Conservation (phyloP, 2,113 vertebrate species). For the Ammospiza nelsoni region DNA sequence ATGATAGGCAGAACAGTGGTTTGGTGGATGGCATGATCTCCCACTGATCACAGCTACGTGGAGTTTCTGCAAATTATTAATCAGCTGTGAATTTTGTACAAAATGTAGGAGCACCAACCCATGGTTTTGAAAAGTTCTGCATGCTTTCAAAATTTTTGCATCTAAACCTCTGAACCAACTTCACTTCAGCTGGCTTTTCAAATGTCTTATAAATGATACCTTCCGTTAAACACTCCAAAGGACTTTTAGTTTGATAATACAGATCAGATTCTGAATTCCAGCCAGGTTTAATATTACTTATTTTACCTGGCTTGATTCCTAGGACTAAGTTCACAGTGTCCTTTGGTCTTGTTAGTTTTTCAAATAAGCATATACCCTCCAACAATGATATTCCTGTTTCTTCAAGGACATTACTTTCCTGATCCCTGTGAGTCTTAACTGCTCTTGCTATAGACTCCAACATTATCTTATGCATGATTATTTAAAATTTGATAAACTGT, state of each 20-base stretch:
- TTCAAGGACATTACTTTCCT: background rate
- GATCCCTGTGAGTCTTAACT: background rate
- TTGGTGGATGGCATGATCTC: background rate
- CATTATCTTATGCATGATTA: background rate
- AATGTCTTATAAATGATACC: background rate
- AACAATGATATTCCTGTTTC: background rate
- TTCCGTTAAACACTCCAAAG: background rate
- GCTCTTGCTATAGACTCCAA: background rate
- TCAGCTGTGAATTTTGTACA: background rate
- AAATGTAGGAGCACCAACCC: background rate
- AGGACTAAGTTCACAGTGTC: background rate
- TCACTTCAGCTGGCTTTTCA: background rate
- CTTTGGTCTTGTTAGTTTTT: conserved; percentile 19
- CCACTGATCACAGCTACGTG: background rate
- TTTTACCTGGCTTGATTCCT: conserved; percentile 44
- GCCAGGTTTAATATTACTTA: conserved; percentile 32
- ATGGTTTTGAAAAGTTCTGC: background rate
- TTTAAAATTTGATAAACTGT: background rate
- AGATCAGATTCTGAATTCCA: background rate
- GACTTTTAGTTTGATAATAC: background rate
- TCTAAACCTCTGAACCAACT: background rate
- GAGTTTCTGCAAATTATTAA: background rate
- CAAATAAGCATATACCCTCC: background rate
- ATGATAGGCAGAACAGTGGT: background rate
- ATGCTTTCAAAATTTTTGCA: background rate